Conservation (phyloP, 2,113 vertebrate genomes). For the Rana temporaria region DNA sequence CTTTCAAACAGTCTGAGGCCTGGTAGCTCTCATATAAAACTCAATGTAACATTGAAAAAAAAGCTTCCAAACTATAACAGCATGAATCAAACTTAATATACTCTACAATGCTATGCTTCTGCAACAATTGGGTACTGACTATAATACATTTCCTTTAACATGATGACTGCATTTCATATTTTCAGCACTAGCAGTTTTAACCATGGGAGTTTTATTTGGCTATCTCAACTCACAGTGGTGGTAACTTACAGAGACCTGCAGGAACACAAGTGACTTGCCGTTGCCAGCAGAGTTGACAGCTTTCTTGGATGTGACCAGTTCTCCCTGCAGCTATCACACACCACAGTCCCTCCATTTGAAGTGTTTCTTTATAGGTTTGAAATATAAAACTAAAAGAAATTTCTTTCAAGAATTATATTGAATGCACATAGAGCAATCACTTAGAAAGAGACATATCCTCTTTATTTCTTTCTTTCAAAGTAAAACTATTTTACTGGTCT, state of each 20-base stretch:
- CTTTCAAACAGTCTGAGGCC: neutral
- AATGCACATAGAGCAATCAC: conserved; percentile 34
- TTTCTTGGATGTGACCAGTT: conserved; percentile 48
- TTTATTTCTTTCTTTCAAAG: conserved; percentile 21
- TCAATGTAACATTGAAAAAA: conserved; percentile 6
- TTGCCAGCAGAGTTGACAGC: conserved; percentile 46
- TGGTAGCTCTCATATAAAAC: conserved; percentile 23
- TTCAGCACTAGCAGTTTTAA: conserved; percentile 49
- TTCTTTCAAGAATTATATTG: conserved; percentile 32
- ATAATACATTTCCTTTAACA: conserved; percentile 38
- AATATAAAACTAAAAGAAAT: conserved; percentile 32
- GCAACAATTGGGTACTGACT: conserved; percentile 1
- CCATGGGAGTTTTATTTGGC: conserved; percentile 54
- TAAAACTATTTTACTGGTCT: conserved; percentile 1
- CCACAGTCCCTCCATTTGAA: conserved; percentile 44
- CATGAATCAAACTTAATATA: conserved; percentile 28
- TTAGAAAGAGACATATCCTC: conserved; percentile 21
- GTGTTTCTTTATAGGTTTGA: conserved; percentile 34
- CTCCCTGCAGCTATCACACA: conserved; percentile 54
- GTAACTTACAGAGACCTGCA: conserved; percentile 43
- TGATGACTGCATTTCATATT: conserved; percentile 37
- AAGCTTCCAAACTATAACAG: conserved; percentile 35
- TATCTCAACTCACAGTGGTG: conserved; percentile 51
- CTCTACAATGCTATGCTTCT: conserved; percentile 10
- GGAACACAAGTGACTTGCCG: conserved; percentile 53